A percentile compares a stretch with the other conserved stretches of the same genome.
Conservation (phyloP, 2,113 vertebrate genomes). For the Gobiocypris rarus region DNA sequence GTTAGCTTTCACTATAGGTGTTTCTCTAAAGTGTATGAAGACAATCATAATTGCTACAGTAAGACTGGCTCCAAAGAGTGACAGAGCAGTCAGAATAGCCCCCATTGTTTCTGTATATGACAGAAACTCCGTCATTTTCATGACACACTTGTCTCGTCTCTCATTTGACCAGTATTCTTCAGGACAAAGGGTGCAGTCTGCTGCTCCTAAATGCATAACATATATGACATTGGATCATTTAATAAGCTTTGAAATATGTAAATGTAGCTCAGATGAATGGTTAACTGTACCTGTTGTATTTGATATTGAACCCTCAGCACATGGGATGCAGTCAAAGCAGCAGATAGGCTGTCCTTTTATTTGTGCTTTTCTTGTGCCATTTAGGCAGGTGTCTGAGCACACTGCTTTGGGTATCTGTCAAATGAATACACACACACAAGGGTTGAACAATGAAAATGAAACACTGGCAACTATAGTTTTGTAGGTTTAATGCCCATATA, state of each 20-base stretch:
- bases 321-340: conserved; percentile 66
- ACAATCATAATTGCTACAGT: conserved; percentile 58
- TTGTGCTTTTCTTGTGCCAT: conserved; percentile 73
- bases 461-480: no score
- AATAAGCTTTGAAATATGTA: not conserved
- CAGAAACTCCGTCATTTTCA: conserved; percentile 57
- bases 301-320: conserved; percentile 68
- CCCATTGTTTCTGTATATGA: conserved; percentile 57
- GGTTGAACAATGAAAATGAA: no score
- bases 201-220: conserved; percentile 50
- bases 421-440: not conserved
- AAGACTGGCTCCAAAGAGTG: conserved; percentile 51
- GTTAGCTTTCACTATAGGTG: conserved; percentile 58
- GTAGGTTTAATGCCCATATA: no score
- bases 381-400: conserved; percentile 70
- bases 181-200: conserved; percentile 61
- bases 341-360: conserved; percentile 64
- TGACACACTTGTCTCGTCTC: conserved; percentile 48
- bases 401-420: conserved; percentile 69
- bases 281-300: conserved; percentile 66
- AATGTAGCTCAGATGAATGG: not conserved
- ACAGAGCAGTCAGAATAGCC: conserved; percentile 45
- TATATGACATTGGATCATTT: not conserved
- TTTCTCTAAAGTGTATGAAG: conserved; percentile 59
- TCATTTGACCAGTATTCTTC: conserved; percentile 57